phyloP scores from a whole-genome alignment of 2,113 vertebrate genomes.

The Hyperopisus bebe region DNA sequence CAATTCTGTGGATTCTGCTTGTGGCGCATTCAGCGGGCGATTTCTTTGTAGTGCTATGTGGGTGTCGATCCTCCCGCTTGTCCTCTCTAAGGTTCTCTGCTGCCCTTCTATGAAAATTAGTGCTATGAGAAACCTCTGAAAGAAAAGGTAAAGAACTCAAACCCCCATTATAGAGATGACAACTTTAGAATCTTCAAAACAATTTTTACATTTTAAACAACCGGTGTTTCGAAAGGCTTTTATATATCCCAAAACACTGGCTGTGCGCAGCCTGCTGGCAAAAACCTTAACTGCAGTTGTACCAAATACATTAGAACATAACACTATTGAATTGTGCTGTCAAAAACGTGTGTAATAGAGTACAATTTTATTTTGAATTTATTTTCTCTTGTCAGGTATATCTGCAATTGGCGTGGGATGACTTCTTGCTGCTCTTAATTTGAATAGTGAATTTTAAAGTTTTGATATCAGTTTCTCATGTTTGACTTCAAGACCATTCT shows the following conservation, averaged over 20 bases:
- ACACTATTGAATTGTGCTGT: too few species aligned
- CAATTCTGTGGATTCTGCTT: not conserved
- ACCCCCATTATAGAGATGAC: not conserved
- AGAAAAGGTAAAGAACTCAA: not conserved
- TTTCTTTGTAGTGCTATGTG: not conserved
- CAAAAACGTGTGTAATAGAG: too few species aligned
- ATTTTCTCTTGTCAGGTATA: too few species aligned
- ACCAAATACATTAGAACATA: not conserved
- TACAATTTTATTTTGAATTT: too few species aligned
- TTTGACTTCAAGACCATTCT: too few species aligned
- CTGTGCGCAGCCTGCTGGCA: not conserved
- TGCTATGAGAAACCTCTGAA: not conserved
- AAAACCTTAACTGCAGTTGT: not conserved
- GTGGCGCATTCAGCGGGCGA: too few species aligned
- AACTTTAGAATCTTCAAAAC: not conserved
- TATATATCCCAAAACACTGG: not conserved
- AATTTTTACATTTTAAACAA: not conserved
- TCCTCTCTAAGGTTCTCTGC: not conserved
- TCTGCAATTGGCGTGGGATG: too few species aligned
- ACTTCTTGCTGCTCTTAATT: too few species aligned
- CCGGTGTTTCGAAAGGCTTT: not conserved
- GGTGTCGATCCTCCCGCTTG: not conserved
- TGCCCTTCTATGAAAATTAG: not conserved
- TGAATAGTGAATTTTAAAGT: too few species aligned
- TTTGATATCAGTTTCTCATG: too few species aligned